phyloP scores from a whole-genome alignment of 2,113 vertebrate genomes.

The Gobius niger region DNA sequence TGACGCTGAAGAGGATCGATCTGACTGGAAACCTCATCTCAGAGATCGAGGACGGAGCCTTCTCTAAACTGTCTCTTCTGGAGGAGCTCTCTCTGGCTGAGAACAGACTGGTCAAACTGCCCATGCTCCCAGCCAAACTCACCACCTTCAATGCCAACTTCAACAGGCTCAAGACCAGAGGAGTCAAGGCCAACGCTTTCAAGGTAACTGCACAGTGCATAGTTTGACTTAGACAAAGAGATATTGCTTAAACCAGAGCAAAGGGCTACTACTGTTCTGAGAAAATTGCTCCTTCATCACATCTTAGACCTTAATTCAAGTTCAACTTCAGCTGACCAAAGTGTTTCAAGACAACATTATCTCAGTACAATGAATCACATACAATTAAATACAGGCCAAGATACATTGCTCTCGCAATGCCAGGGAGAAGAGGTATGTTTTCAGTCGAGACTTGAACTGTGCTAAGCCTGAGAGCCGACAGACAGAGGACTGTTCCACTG shows the following conservation, averaged over 20 bases:
- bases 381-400: too few species aligned
- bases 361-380: too few species aligned
- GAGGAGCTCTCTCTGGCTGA: conserved; percentile 92
- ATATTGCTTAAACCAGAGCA: too few species aligned
- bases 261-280: not conserved
- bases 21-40: conserved; percentile 92
- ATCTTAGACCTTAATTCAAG: not conserved
- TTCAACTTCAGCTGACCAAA: too few species aligned
- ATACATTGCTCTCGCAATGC: too few species aligned
- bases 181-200: conserved; percentile 93
- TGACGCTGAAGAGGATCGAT: conserved; percentile 93
- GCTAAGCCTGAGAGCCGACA: too few species aligned
- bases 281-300: not conserved
- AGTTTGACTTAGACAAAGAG: not conserved
- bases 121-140: conserved; percentile 88
- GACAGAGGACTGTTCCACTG: too few species aligned
- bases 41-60: conserved; percentile 94
- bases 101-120: conserved; percentile 88
- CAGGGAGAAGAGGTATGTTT: too few species aligned
- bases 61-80: conserved; percentile 85
- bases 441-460: too few species aligned
- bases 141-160: conserved; percentile 86
- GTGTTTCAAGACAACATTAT: too few species aligned
- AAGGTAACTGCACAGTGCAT: conserved; percentile 77
- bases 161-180: conserved; percentile 90